A percentile compares a stretch with the other conserved stretches of the same genome.
These are phyloP conservation scores for Lepidocyrtinus sp. DNA, from an alignment of 2,888 invertebrate genomes.

Conservation along the genomic window DNA sequence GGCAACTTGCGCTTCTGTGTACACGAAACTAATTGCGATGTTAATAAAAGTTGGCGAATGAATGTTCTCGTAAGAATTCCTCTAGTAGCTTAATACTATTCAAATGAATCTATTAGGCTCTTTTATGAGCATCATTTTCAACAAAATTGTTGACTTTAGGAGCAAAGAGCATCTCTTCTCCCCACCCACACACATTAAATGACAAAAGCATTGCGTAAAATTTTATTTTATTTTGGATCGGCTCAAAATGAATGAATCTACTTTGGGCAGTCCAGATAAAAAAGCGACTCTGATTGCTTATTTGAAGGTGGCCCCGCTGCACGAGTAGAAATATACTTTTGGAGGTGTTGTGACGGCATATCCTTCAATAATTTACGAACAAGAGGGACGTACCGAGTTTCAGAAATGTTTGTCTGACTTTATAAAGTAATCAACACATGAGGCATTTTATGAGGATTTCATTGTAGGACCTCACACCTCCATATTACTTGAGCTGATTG, in stretches of 20 bases:
- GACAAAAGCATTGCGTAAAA: neutral
- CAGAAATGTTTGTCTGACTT: neutral
- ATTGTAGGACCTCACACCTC: slow-evolving; percentile 32
- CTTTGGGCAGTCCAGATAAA: neutral
- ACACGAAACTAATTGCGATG: neutral
- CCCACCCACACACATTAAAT: neutral
- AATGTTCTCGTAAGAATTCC: neutral
- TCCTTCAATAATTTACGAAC: neutral
- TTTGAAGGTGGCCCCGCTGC: neutral
- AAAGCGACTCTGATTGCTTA: neutral
- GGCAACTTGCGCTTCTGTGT: neutral
- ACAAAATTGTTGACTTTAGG: neutral
- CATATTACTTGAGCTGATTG: neutral
- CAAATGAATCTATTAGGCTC: neutral
- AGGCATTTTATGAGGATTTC: neutral
- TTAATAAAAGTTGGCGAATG: neutral
- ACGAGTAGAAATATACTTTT: neutral
- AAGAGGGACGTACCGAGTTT: neutral
- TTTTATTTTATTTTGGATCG: neutral
- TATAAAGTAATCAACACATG: neutral
- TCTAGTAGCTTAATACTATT: neutral
- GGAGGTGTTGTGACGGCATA: neutral
- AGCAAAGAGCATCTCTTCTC: too few relatives aligned
- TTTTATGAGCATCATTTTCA: neutral
- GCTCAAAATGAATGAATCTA: neutral